Conservation (phyloP, 2,888 invertebrate genomes). For the Drosophila buzzatii region DNA sequence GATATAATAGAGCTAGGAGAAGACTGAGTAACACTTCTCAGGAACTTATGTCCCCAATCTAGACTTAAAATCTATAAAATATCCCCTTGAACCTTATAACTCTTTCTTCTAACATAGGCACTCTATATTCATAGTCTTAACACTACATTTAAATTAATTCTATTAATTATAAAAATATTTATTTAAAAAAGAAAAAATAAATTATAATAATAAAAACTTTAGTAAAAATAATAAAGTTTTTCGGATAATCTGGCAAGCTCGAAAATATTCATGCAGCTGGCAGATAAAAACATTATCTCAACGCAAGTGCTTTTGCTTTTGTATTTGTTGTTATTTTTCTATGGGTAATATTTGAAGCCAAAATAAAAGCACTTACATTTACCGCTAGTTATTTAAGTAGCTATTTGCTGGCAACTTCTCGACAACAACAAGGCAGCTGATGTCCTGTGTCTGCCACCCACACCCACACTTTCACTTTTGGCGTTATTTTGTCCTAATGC, state of each 20-base stretch:
- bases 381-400: conserved; percentile 49
- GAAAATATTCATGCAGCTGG: conserved; percentile 12
- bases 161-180: too few species aligned
- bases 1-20: too few species aligned
- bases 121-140: too few species aligned
- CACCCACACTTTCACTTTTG: conserved; percentile 19
- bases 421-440: conserved; percentile 39
- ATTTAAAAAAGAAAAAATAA: too few species aligned
- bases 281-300: conserved; percentile 21
- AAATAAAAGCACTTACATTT: conserved; percentile 51
- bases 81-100: too few species aligned
- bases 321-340: conserved; percentile 1
- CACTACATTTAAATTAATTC: too few species aligned
- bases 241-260: neutral
- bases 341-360: conserved; percentile 1
- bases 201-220: too few species aligned
- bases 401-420: conserved; percentile 37
- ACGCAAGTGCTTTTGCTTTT: conserved; percentile 23
- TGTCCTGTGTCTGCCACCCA: conserved; percentile 34
- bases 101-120: too few species aligned
- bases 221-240: too few species aligned
- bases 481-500: conserved; percentile 31
- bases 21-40: too few species aligned
- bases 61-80: too few species aligned
- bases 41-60: too few species aligned